These are phyloP conservation scores for Poecilus cupreus DNA, from an alignment of 2,888 invertebrate species.

Conservation along the genomic window DNA sequence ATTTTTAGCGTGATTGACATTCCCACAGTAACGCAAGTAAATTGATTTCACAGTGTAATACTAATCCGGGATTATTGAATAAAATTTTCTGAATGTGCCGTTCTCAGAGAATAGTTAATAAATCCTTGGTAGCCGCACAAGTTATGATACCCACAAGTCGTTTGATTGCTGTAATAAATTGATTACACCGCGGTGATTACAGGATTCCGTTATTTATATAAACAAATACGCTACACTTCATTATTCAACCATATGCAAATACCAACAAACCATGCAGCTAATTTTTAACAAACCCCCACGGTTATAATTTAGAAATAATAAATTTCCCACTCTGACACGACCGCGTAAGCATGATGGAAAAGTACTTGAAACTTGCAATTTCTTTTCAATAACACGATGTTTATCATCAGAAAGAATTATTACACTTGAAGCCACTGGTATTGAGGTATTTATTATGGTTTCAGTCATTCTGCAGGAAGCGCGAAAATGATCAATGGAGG, in stretches of 20 bases:
- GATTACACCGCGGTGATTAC: constrained; percentile 30
- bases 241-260: constrained; percentile 42
- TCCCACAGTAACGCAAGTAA: too few relatives aligned
- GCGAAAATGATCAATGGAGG: neutral
- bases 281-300: constrained; percentile 37
- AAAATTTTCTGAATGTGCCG: neutral
- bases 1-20: too few relatives aligned
- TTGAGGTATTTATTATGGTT: neutral
- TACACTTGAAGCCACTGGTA: neutral
- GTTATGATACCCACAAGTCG: constrained; percentile 18
- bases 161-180: constrained; percentile 54
- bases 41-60: neutral
- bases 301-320: constrained; percentile 44
- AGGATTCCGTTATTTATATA: constrained; percentile 51
- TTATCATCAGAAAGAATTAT: constrained; percentile 21
- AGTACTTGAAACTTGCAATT: constrained; percentile 31
- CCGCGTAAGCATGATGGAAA: constrained; percentile 22
- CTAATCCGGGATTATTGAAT: neutral
- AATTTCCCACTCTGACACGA: constrained; percentile 17
- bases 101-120: constrained; percentile 31
- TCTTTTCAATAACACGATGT: constrained; percentile 31
- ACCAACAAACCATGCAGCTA: neutral
- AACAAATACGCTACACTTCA: constrained; percentile 20
- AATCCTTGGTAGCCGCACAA: constrained; percentile 25
- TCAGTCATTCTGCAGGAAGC: neutral